These are phyloP conservation scores for Ceratina japonica DNA, from an alignment of 1,140 invertebrate species.

Conservation along the genomic window DNA sequence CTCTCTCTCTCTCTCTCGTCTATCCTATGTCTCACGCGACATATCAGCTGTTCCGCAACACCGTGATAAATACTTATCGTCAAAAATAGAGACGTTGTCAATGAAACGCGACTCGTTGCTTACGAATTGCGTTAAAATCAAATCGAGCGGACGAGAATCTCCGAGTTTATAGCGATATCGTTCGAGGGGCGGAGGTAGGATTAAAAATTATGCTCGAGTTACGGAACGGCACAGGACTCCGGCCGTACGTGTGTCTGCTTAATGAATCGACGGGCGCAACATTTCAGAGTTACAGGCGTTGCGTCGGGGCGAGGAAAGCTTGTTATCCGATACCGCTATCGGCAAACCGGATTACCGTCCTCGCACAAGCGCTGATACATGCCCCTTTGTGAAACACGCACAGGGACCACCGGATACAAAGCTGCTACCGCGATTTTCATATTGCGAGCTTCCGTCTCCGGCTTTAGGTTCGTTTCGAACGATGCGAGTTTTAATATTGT, in stretches of 20 bases:
- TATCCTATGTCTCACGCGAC: too few relatives aligned
- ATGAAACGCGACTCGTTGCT: too few relatives aligned
- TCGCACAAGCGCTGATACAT: conserved; percentile 6
- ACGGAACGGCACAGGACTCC: conserved; percentile 44
- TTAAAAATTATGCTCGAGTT: conserved; percentile 66
- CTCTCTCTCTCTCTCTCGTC: too few relatives aligned
- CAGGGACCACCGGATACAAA: neutral
- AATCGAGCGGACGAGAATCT: conserved; percentile 21
- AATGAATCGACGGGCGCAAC: conserved; percentile 62
- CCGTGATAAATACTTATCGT: too few relatives aligned
- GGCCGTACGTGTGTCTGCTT: conserved; percentile 39
- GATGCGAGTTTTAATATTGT: neutral
- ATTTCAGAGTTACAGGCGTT: conserved; percentile 54
- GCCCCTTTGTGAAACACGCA: conserved; percentile 2
- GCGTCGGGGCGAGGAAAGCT: conserved; percentile 23
- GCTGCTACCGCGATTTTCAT: conserved; percentile 11
- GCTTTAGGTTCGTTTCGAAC: neutral
- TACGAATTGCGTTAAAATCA: conserved; percentile 5
- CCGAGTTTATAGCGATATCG: conserved; percentile 49
- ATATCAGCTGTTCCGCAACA: too few relatives aligned
- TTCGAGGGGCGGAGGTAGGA: conserved; percentile 32
- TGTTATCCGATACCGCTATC: conserved; percentile 29
- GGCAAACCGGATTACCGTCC: conserved; percentile 38
- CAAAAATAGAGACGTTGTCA: too few relatives aligned
- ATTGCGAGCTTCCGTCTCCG: neutral